phyloP scores from a whole-genome alignment of 1,140 invertebrate genomes.

The Microplitis mediator region DNA sequence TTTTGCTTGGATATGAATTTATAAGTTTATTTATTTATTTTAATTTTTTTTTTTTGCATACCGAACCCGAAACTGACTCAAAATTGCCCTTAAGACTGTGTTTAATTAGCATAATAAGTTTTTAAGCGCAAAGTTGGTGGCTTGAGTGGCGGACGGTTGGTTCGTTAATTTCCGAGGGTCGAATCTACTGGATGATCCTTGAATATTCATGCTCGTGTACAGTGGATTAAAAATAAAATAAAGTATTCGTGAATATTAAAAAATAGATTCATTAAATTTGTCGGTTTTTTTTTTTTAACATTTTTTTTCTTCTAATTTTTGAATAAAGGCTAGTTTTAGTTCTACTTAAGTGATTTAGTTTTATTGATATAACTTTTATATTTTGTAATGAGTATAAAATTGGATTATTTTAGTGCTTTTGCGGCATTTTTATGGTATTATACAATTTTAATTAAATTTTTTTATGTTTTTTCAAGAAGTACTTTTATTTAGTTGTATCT shows the following conservation, averaged over 20 bases:
- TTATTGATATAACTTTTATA: too few relatives aligned
- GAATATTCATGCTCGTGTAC: conserved; percentile 23
- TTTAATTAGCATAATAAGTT: conserved; percentile 29
- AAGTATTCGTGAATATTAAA: background rate
- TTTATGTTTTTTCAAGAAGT: too few relatives aligned
- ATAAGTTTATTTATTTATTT: background rate
- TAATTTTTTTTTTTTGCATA: conserved; percentile 1
- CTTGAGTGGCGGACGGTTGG: background rate
- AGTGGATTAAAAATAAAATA: conserved; percentile 22
- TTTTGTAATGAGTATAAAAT: too few relatives aligned
- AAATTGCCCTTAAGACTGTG: conserved; percentile 6
- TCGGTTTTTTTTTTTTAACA: too few relatives aligned
- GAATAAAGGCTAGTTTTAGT: too few relatives aligned
- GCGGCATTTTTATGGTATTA: too few relatives aligned
- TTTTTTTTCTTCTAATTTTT: too few relatives aligned
- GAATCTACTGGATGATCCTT: conserved; percentile 21
- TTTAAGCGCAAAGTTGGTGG: conserved; percentile 19
- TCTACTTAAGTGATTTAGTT: too few relatives aligned
- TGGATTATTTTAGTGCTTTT: too few relatives aligned
- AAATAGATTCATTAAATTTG: background rate
- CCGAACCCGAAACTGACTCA: conserved; percentile 9
- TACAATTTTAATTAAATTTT: too few relatives aligned
- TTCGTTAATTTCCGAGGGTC: conserved; percentile 29
- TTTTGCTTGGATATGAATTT: background rate
- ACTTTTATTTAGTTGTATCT: too few relatives aligned